Evolutionary conservation across 2,888 invertebrate genomes (phyloP).

Genomic region (Ennomos fuscantarius): DNA sequence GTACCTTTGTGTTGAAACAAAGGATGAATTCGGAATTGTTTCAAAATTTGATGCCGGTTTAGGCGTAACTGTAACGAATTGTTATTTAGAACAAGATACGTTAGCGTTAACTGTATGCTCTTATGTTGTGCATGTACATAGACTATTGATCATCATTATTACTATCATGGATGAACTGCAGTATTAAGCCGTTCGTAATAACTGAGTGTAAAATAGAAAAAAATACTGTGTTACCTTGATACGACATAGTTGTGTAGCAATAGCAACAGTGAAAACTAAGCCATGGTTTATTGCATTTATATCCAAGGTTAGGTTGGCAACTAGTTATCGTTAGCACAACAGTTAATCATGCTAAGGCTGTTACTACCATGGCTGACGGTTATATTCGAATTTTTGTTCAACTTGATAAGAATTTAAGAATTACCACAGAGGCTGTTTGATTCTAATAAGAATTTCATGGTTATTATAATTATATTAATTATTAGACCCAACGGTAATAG

Average conservation of each 20-base stretch:
- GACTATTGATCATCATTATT: no score
- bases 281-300: slow-evolving; percentile 39
- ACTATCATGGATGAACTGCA: no score
- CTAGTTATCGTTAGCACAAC: slow-evolving; percentile 46
- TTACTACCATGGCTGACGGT: slow-evolving; percentile 27
- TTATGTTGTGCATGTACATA: no score
- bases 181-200: no score
- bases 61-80: slow-evolving; percentile 24
- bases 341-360: slow-evolving; percentile 47
- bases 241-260: not conserved
- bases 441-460: slow-evolving; percentile 7
- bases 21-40: slow-evolving; percentile 25
- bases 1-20: slow-evolving; percentile 35
- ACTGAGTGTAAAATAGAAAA: not conserved
- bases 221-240: not conserved
- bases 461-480: not conserved
- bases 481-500: slow-evolving; percentile 15
- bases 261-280: slow-evolving; percentile 35
- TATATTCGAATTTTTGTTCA: slow-evolving; percentile 29
- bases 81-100: slow-evolving; percentile 1
- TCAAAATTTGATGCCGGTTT: slow-evolving; percentile 10
- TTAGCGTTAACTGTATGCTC: no score
- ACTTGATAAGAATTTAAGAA: slow-evolving; percentile 3
- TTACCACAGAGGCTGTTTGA: not conserved
- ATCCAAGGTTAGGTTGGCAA: slow-evolving; percentile 54